These are phyloP conservation scores for Laticauda laticaudata DNA, from an alignment of 2,113 vertebrate genomes.

Conservation along the genomic window DNA sequence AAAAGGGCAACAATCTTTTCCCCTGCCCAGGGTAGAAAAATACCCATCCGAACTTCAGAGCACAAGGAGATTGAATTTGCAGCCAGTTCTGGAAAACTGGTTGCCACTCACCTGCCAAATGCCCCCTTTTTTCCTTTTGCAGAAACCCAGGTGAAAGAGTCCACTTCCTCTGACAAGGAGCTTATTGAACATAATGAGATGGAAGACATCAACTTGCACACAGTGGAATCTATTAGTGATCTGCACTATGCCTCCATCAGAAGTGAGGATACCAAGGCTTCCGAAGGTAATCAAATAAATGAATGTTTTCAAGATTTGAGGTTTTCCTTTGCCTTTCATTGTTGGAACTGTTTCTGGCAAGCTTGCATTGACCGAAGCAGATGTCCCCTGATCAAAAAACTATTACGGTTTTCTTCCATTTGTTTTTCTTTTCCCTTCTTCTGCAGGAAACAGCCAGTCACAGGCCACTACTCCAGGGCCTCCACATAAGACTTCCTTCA, in stretches of 20 bases:
- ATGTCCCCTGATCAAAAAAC: neutral
- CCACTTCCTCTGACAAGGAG: neutral
- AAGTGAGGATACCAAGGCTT: constrained; percentile 65
- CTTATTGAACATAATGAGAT: constrained; percentile 35
- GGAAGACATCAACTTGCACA: constrained; percentile 80
- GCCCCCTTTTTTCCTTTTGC: neutral
- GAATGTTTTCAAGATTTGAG: constrained; percentile 10
- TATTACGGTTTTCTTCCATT: neutral
- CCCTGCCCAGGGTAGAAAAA: neutral
- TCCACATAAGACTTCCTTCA: neutral
- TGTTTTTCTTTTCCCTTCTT: neutral
- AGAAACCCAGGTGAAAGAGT: constrained; percentile 42
- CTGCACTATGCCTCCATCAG: constrained; percentile 74
- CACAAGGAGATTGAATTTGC: neutral
- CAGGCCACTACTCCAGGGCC: constrained; percentile 12
- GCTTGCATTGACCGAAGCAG: neutral
- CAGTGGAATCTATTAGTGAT: constrained; percentile 91
- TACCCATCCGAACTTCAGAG: neutral
- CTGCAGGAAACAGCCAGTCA: constrained; percentile 29
- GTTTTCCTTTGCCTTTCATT: neutral
- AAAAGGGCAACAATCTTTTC: neutral
- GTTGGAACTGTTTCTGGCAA: neutral
- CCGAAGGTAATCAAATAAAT: constrained; percentile 35
- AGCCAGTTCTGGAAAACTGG: neutral
- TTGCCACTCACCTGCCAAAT: neutral